These are phyloP conservation scores for Melanogrammus aeglefinus DNA, from an alignment of 2,797 vertebrate genomes.

Conservation along the genomic window DNA sequence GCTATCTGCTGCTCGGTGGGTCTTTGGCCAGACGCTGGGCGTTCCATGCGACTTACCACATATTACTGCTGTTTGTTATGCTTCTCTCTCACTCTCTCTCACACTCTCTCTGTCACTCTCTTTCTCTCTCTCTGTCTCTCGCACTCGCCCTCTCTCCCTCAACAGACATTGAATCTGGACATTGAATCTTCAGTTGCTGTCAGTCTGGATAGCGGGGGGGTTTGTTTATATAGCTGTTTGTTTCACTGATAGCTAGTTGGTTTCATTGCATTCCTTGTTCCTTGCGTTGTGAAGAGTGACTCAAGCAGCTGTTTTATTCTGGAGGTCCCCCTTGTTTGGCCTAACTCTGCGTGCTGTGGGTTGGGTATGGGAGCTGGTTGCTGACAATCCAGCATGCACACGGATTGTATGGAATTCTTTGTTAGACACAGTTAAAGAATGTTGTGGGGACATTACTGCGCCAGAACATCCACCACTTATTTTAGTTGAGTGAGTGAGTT, in stretches of 20 bases:
- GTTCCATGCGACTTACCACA: background rate
- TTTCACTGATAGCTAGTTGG: no score
- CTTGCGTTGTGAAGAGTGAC: no score
- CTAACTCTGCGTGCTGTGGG: background rate
- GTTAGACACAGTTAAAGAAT: background rate
- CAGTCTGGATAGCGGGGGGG: no score
- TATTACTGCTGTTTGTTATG: background rate
- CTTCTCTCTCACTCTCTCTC: background rate
- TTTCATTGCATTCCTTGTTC: no score
- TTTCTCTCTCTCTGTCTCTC: background rate
- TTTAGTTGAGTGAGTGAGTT: background rate
- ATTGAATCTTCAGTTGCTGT: background rate
- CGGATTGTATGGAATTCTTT: background rate
- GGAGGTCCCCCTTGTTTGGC: background rate
- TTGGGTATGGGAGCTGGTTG: background rate
- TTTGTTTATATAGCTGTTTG: no score
- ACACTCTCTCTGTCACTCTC: background rate
- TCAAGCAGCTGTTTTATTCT: background rate
- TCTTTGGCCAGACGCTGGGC: background rate
- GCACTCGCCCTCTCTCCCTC: no score
- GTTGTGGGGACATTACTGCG: background rate
- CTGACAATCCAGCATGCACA: background rate
- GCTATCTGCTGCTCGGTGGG: background rate
- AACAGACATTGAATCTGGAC: no score
- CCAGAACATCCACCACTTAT: background rate